Base-by-base conservation (phyloP, 2,113 vertebrate genomes). In the Tetraodon nigroviridis region DNA sequence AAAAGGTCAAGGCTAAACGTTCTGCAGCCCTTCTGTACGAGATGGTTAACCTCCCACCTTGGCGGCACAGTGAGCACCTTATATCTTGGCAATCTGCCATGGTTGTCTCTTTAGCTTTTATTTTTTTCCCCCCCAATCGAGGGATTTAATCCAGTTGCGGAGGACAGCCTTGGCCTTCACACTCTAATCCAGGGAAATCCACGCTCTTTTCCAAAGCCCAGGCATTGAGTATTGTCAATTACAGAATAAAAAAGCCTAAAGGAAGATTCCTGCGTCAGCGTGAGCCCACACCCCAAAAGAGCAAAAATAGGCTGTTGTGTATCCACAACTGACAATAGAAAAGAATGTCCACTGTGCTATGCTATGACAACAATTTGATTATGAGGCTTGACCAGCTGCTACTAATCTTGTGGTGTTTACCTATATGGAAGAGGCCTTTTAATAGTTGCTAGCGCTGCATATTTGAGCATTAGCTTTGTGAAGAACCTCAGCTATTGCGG, bases 151-250 rank as follows among this genome's bases (percentile, higher is more conserved):
- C 77, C 77, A 77, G 69, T 76, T 71, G 62, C 60, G 71, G 76
- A 56, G 69, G 50, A 75, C 65, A 70, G 71, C 75, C 61, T 73
- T 65, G 78, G 71, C 76, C 71, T 73, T 73, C 55, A 21, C 42
- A 40, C 64, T 74, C 62, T 84, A 83, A 86, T 86, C 80, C 81
- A 65, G 69, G 66, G 69, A 84, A 87, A 83, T 86, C 75, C 74
- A 46, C 37, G 21, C 69, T 73, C 48, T 67, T 79, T 82, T 78
- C 67, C 52, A 67, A 65, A 73, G 76, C 67, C 64, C 51, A 62
- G 69, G 71, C 76, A 67, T 83, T 76, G 73, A 81, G 73, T 69
- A 51, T 71, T 81, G 68, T 86, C 81, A 89, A 82, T 84, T 83
- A 82, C 24, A 58, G 71, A 63, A 61, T 66, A 76, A 74, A 69